Conservation (phyloP, 2,797 vertebrate genomes). For the Glyptemys insculpta region DNA sequence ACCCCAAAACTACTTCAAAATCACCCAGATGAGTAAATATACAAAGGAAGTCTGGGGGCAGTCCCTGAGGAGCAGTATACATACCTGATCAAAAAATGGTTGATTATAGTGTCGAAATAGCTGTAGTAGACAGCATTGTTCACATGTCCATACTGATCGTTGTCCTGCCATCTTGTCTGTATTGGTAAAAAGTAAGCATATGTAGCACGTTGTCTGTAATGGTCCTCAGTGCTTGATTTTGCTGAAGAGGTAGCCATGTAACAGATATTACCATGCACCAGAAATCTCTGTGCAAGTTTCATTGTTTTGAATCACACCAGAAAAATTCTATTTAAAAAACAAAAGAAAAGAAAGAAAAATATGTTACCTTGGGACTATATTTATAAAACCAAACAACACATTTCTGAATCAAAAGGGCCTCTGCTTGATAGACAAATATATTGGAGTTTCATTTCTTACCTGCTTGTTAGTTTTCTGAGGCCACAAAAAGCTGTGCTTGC, state of each 20-base stretch:
- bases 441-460: neutral
- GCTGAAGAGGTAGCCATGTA: neutral
- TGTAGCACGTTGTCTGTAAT: neutral
- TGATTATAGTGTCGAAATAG: slow-evolving; percentile 45
- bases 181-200: slow-evolving; percentile 44
- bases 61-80: neutral
- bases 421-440: neutral
- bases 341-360: neutral
- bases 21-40: neutral
- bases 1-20: neutral
- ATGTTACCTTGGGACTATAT: neutral
- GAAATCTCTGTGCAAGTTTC: neutral
- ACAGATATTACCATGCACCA: neutral
- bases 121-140: slow-evolving; percentile 27
- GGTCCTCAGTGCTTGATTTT: neutral
- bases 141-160: slow-evolving; percentile 18
- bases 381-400: neutral
- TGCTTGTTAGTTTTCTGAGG: neutral
- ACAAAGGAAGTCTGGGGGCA: neutral
- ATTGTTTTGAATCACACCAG: neutral
- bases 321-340: neutral
- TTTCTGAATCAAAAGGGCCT: too few species aligned
- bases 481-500: neutral
- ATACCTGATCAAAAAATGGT: slow-evolving; percentile 54
- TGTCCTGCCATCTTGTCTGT: slow-evolving; percentile 55